Percentiles rank a stretch among this genome's conserved stretches.
These are phyloP conservation scores for Cynocephalus volans DNA, from an alignment of 2,113 vertebrate species.

Conservation along the genomic window DNA sequence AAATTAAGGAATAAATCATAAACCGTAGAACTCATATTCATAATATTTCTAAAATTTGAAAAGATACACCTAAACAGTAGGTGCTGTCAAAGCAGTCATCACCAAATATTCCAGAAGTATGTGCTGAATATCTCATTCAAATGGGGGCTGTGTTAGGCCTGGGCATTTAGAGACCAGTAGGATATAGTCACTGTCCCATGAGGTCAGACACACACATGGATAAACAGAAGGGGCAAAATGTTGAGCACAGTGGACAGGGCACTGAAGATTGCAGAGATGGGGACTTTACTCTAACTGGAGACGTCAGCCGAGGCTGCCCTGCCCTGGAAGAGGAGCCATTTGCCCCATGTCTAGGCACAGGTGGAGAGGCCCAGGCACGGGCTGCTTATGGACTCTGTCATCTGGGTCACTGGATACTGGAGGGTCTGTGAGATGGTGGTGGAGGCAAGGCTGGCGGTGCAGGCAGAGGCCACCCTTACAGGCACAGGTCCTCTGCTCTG, in stretches of 20 bases:
- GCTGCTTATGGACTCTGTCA: not conserved
- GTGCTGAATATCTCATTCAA: not conserved
- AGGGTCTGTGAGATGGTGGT: rapidly evolving
- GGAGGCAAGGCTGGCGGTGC: not conserved
- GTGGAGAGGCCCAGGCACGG: not conserved
- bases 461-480: not conserved
- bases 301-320: not conserved
- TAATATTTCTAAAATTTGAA: not conserved
- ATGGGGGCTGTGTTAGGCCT: not conserved
- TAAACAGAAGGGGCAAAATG: not conserved
- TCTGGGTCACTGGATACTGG: not conserved
- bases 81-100: not conserved
- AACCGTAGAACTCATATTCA: not conserved
- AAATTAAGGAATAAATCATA: not conserved
- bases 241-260: no score
- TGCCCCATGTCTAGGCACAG: not conserved
- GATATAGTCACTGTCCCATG: no score
- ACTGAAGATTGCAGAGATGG: rapidly evolving
- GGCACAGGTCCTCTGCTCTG: not conserved
- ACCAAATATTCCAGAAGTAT: not conserved
- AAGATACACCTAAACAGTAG: not conserved
- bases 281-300: not conserved
- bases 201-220: rapidly evolving
- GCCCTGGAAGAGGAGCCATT: not conserved
- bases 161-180: not conserved